Conservation (phyloP, 2,113 vertebrate species). For the Polypterus senegalus region DNA sequence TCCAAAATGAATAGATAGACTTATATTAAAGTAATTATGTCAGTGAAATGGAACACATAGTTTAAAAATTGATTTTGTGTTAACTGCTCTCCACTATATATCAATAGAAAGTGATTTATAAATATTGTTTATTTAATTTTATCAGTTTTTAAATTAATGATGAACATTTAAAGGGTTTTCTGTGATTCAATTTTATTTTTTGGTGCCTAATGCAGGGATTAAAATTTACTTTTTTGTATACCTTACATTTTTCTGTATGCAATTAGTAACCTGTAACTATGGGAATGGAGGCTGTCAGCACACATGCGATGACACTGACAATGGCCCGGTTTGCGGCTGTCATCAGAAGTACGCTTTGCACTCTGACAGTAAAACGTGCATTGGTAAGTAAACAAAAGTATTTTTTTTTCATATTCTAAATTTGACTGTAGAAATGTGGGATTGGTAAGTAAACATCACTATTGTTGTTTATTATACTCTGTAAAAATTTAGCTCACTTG, state of each 20-base stretch:
- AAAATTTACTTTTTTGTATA: slow-evolving; percentile 18
- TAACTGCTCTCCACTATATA: too few species aligned
- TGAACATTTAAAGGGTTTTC: too few species aligned
- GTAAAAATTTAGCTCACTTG: background rate
- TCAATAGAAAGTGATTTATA: too few species aligned
- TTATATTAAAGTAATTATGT: too few species aligned
- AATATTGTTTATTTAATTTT: too few species aligned
- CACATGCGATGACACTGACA: slow-evolving; percentile 88
- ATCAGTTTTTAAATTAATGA: too few species aligned
- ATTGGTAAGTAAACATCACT: background rate
- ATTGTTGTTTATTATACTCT: background rate
- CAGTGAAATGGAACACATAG: too few species aligned
- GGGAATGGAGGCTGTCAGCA: slow-evolving; percentile 96
- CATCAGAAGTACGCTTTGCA: slow-evolving; percentile 95
- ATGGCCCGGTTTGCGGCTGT: slow-evolving; percentile 81
- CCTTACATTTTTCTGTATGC: slow-evolving; percentile 15
- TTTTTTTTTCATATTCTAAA: background rate
- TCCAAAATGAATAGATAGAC: too few species aligned
- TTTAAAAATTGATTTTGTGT: too few species aligned
- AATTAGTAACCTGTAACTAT: slow-evolving; percentile 96
- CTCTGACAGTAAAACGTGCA: slow-evolving; percentile 87
- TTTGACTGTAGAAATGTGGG: background rate
- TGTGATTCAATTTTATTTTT: slow-evolving; percentile 15
- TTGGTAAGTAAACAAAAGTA: slow-evolving; percentile 65
- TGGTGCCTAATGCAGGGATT: slow-evolving; percentile 34